A percentile compares a stretch with the other conserved stretches of the same genome.
Evolutionary conservation across 2,888 invertebrate genomes (phyloP).

Genomic region (Parnassius smintheus): DNA sequence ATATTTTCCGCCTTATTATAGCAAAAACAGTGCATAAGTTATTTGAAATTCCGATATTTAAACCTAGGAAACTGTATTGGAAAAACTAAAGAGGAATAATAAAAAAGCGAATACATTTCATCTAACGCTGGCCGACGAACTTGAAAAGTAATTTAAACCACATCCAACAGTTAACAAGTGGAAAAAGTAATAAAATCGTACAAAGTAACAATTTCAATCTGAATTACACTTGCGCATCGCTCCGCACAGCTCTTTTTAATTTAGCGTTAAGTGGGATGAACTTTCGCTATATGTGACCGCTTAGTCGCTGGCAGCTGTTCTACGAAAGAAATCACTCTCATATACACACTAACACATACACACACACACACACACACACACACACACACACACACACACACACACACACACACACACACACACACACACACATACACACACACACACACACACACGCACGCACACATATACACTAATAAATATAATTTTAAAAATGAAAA

Average conservation of each 20-base stretch:
- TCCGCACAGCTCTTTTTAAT: constrained; percentile 17
- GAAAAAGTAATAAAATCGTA: constrained; percentile 23
- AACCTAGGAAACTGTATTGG: too few relatives aligned
- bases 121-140: background rate
- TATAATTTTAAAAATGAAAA: too few relatives aligned
- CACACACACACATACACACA: too few relatives aligned
- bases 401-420: background rate
- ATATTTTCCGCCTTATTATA: too few relatives aligned
- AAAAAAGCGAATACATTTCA: constrained; percentile 14
- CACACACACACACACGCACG: too few relatives aligned
- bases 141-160: constrained; percentile 23
- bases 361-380: too few relatives aligned
- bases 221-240: constrained; percentile 10
- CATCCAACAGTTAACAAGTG: constrained; percentile 19
- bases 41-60: too few relatives aligned
- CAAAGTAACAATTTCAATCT: constrained; percentile 23
- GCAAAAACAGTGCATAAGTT: too few relatives aligned
- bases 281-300: constrained; percentile 23
- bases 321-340: background rate
- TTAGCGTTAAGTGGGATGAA: constrained; percentile 9
- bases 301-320: background rate
- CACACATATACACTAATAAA: too few relatives aligned
- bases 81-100: background rate
- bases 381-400: too few relatives aligned
- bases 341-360: background rate